A percentile compares a stretch with the other conserved stretches of the same genome.
Evolutionary conservation across 2,113 vertebrate species (phyloP).

Genomic region (Ginglymostoma cirratum): DNA sequence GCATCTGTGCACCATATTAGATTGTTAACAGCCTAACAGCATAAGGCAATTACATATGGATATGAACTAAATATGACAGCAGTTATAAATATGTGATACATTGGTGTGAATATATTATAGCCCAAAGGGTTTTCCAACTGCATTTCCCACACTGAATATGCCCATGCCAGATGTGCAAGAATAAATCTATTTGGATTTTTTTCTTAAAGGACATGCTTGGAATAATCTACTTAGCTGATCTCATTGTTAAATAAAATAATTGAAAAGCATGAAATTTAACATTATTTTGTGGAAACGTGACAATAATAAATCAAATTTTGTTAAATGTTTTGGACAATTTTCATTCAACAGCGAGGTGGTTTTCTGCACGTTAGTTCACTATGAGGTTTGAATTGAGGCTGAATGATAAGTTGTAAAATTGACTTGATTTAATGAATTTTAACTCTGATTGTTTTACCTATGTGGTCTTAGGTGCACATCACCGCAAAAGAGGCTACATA

Average conservation of each 20-base stretch:
- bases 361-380: background rate
- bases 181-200: conserved; percentile 29
- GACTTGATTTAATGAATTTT: background rate
- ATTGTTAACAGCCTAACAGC: conserved; percentile 38
- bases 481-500: background rate
- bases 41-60: conserved; percentile 38
- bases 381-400: background rate
- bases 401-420: background rate
- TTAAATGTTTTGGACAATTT: background rate
- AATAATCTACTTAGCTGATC: background rate
- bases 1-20: conserved; percentile 36
- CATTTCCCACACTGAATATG: conserved; percentile 22
- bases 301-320: background rate
- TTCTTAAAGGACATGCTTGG: conserved; percentile 17
- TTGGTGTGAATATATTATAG: conserved; percentile 37
- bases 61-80: conserved; percentile 38
- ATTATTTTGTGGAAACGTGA: background rate
- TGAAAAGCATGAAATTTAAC: background rate
- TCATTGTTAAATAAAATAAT: background rate
- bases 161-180: conserved; percentile 34
- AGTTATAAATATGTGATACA: conserved; percentile 38
- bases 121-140: conserved; percentile 28
- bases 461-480: background rate
- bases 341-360: background rate
- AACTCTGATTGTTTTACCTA: background rate